Evolutionary conservation across 53 echinoderm and acorn worm species (phyloP).

Genomic region (Echinarachnius parma): DNA sequence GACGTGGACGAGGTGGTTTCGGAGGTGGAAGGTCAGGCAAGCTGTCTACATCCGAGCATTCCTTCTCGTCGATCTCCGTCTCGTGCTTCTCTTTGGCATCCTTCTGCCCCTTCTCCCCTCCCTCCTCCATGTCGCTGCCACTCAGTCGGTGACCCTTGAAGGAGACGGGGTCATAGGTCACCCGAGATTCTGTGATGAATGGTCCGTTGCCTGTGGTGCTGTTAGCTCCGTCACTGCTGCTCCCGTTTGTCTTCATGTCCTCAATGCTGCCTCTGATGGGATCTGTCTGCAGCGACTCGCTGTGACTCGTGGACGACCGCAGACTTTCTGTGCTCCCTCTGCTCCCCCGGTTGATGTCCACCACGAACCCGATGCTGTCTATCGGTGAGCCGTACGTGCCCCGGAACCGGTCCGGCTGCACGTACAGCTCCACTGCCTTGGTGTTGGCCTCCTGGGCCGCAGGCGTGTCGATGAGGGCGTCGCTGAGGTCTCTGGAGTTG

Average conservation of each 20-base stretch:
- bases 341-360: conserved; percentile 25
- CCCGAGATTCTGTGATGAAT: conserved; percentile 42
- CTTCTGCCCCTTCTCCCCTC: conserved; percentile 53
- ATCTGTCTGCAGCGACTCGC: conserved; percentile 21
- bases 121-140: conserved; percentile 46
- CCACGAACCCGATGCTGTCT: conserved; percentile 24
- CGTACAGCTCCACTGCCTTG: conserved; percentile 79
- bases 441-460: conserved; percentile 84
- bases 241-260: conserved; percentile 39
- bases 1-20: conserved; percentile 66
- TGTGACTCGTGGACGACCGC: conserved; percentile 36
- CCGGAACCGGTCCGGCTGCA: conserved; percentile 23
- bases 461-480: conserved; percentile 66
- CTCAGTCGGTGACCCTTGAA: conserved; percentile 56
- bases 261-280: conserved; percentile 32
- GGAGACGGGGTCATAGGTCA: conserved; percentile 23
- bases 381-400: conserved; percentile 17
- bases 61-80: conserved; percentile 55
- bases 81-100: conserved; percentile 73
- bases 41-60: conserved; percentile 25
- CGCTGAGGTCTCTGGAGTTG: conserved; percentile 80
- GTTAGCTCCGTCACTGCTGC: conserved; percentile 45
- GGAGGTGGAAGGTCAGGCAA: conserved; percentile 69
- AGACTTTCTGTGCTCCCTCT: conserved; percentile 62
- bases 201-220: conserved; percentile 40